Base-by-base conservation (phyloP, 2,888 invertebrate genomes). In the Dioctria rufipes region DNA sequence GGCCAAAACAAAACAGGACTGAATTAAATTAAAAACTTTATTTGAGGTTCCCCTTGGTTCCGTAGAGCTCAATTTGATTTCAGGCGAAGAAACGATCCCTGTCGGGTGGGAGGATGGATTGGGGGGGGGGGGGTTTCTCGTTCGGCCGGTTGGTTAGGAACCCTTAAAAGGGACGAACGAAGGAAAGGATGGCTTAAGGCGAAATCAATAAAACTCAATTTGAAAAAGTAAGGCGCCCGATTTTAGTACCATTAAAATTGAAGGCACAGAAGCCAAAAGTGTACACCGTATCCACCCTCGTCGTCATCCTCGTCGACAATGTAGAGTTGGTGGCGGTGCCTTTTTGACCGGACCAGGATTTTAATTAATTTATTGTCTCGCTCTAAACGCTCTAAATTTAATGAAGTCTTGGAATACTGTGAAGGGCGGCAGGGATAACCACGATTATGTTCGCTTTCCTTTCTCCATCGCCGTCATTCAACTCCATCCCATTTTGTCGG, bases 21-120 rank as follows among this genome's bases (percentile, higher is more conserved):
- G 66, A 78, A 78, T 78, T 78, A 78, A 78, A 78, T 78, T 78
- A 78, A 78, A 78, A 78, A 78, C 78, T 78, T 78, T 78, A 78
- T 78, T 78, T 78, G 78, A 78, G 78, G 78, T 78, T 78, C 65
- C 65, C 65, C 65, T 46, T 39, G 63, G 75, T 75, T 60, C 75
- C 75, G 61, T 75, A 37, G 58, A 75, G 75, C 75, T 61, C 75
- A 60, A 75, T 75, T 75, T 60, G 75, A 75, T 75, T 61, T 75
- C 61, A 46, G 61, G 43, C 39, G 54, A 71, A 60, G 25, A 25
- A 25, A 2, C 51, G 60, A 60, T 75, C 11, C 75, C 60, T 75
- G 75, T 8, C 75, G 13, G 54, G 25, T 25, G 25, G 25, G 25
- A 25, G 25, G 25, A 25, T 25, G 25, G 25, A 25, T 25, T 0